A percentile compares a stretch with the other conserved stretches of the same genome.
phyloP scores from a whole-genome alignment of 2,888 invertebrate genomes.

The Corbicula japonica region DNA sequence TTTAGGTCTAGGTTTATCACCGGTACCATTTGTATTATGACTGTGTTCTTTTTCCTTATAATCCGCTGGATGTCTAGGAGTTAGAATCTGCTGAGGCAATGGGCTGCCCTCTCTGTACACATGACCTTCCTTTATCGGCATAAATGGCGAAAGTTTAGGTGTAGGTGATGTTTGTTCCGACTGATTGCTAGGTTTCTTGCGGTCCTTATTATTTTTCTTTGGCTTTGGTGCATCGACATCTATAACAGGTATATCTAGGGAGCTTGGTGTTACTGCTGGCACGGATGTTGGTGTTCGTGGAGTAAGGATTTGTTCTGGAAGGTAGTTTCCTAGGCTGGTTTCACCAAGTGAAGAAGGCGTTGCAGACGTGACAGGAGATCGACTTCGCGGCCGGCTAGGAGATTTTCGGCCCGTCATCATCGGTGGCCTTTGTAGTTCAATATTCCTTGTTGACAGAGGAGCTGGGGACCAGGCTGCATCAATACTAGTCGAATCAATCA shows the following conservation, averaged over 20 bases:
- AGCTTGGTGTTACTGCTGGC: background rate
- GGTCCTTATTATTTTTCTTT: constrained; percentile 8
- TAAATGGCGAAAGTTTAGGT: constrained; percentile 3
- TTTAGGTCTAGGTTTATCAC: background rate
- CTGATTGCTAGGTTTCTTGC: background rate
- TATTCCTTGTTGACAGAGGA: constrained; percentile 23
- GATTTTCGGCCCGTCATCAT: constrained; percentile 9
- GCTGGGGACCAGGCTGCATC: constrained; percentile 20
- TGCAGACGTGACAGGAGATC: constrained; percentile 8
- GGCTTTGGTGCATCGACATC: background rate
- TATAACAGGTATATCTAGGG: constrained; percentile 13
- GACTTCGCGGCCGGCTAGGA: background rate
- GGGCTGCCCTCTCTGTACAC: constrained; percentile 47
- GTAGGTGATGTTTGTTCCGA: background rate
- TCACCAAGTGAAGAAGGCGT: constrained; percentile 11
- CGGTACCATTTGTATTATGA: background rate
- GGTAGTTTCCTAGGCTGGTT: background rate
- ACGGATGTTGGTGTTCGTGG: constrained; percentile 8
- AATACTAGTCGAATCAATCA: background rate
- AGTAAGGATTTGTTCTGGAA: constrained; percentile 21
- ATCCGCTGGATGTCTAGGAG: constrained; percentile 42
- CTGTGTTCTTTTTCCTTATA: background rate
- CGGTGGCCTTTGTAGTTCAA: constrained; percentile 22
- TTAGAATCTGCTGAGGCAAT: constrained; percentile 56
- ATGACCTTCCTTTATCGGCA: constrained; percentile 16